Evolutionary conservation across 2,888 invertebrate species (phyloP).

Genomic region (Lydus trimaculatus): DNA sequence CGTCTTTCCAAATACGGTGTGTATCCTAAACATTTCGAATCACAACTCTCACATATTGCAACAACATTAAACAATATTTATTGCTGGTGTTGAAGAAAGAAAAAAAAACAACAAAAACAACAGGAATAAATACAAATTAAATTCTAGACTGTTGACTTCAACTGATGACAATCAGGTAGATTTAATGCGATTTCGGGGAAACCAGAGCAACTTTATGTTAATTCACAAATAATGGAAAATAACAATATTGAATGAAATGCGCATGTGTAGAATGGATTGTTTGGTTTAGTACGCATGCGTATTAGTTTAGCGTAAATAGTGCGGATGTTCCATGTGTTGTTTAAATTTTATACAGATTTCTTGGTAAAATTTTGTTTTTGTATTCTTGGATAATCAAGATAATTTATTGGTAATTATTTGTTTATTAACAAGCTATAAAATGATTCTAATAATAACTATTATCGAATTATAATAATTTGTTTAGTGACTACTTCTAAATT

Average conservation of each 20-base stretch:
- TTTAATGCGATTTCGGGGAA: neutral
- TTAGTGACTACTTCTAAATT: neutral
- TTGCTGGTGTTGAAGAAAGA: conserved; percentile 52
- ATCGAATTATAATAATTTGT: neutral
- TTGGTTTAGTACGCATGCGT: no score
- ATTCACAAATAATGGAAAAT: neutral
- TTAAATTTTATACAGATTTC: no score
- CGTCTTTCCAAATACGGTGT: conserved; percentile 53
- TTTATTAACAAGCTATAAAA: neutral
- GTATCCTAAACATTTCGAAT: conserved; percentile 43
- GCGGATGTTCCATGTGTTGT: no score
- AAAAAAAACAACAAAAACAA: neutral
- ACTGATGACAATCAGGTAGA: neutral
- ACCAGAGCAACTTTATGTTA: neutral
- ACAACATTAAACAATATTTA: conserved; percentile 56
- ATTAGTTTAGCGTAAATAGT: no score
- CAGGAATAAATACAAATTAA: conserved; percentile 1
- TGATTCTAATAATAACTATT: neutral
- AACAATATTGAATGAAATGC: neutral
- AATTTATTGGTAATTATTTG: neutral
- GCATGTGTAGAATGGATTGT: no score
- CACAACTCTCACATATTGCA: conserved; percentile 52
- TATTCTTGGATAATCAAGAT: neutral
- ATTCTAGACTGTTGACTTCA: neutral
- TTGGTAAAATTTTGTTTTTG: neutral